Evolutionary conservation across 2,888 invertebrate species (phyloP).

Genomic region (Acleris laterana): DNA sequence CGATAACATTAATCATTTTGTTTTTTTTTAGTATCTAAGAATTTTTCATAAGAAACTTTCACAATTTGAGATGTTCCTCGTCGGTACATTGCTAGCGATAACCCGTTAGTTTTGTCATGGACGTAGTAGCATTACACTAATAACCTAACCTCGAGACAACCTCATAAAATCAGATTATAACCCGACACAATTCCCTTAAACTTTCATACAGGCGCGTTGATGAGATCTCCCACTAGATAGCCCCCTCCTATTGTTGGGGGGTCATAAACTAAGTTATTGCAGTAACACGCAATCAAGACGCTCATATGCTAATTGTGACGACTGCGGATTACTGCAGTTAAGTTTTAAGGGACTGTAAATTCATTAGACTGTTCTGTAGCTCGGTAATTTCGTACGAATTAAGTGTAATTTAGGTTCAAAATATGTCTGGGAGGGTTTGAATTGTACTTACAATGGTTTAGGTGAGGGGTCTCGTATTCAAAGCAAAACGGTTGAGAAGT

Average conservation of each 20-base stretch:
- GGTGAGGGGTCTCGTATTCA: no score
- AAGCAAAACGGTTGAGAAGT: no score
- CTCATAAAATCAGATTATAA: slow-evolving; percentile 1
- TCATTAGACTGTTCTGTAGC: slow-evolving; percentile 14
- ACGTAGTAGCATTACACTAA: not conserved
- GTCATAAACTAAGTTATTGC: slow-evolving; percentile 54
- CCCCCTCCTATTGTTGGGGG: slow-evolving; percentile 47
- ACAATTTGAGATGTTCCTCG: no score
- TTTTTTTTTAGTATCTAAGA: no score
- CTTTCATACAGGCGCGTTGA: slow-evolving; percentile 13
- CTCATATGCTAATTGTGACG: slow-evolving; percentile 32
- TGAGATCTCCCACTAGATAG: slow-evolving; percentile 29
- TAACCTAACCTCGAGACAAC: not conserved
- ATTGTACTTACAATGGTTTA: no score
- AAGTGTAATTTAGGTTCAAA: no score
- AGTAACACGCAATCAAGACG: slow-evolving; percentile 34
- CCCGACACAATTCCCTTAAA: slow-evolving; percentile 9
- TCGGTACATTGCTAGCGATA: no score
- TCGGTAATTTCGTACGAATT: not conserved
- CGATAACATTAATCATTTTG: no score
- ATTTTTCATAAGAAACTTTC: no score
- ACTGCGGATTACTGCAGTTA: slow-evolving; percentile 30
- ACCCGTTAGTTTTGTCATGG: no score
- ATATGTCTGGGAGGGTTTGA: no score
- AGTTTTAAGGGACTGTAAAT: slow-evolving; percentile 36